These are phyloP conservation scores for Cricetomys ansorgei DNA, from an alignment of 2,113 vertebrate genomes.

Conservation along the genomic window DNA sequence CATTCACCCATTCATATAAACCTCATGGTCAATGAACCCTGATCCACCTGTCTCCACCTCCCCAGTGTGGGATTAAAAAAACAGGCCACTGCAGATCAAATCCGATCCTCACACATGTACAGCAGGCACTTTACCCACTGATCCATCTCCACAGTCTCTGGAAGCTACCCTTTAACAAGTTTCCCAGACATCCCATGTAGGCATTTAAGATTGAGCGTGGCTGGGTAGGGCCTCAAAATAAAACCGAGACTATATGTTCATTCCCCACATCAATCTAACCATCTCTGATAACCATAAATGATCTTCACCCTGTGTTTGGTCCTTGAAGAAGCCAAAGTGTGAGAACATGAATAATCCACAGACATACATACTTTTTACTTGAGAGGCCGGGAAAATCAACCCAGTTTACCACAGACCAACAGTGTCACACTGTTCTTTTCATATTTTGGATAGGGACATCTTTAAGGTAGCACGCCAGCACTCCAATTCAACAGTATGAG, in stretches of 20 bases:
- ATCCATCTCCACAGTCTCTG: background rate
- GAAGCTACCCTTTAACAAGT: background rate
- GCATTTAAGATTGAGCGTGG: background rate
- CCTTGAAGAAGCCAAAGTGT: background rate
- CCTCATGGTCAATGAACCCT: background rate
- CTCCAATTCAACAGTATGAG: background rate
- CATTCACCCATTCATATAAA: background rate
- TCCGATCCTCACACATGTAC: background rate
- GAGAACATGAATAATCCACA: background rate
- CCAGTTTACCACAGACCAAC: fast-evolving
- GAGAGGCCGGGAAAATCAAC: background rate
- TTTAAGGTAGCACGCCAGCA: background rate
- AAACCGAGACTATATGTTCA: background rate
- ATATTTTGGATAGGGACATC: background rate
- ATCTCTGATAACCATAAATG: background rate
- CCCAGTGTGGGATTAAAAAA: background rate
- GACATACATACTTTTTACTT: background rate
- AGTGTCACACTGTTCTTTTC: background rate
- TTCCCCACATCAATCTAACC: background rate
- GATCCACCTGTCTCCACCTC: background rate
- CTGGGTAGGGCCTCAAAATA: background rate
- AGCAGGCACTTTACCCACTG: background rate
- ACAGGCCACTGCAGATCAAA: background rate
- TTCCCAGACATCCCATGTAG: background rate
- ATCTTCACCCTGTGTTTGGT: background rate